phyloP scores from a whole-genome alignment of 1,140 invertebrate species.

The Oryctes rhinoceros region DNA sequence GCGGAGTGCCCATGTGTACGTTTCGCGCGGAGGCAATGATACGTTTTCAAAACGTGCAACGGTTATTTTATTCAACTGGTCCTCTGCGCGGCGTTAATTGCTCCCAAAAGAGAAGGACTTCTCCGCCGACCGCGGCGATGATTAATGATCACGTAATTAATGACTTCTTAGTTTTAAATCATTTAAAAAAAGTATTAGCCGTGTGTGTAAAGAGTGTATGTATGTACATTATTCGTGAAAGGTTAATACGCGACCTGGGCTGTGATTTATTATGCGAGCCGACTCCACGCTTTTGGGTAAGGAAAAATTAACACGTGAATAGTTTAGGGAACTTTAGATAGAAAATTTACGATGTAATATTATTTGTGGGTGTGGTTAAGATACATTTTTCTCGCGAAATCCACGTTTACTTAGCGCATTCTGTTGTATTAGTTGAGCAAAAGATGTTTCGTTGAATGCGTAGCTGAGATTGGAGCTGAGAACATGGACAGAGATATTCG shows the following conservation, averaged over 20 bases:
- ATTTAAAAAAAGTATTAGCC: conserved; percentile 7
- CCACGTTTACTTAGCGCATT: too few relatives aligned
- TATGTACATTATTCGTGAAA: neutral
- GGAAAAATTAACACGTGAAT: too few relatives aligned
- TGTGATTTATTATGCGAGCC: neutral
- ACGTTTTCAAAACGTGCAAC: neutral
- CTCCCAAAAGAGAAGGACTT: neutral
- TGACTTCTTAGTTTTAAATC: conserved; percentile 15
- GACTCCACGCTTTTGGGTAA: too few relatives aligned
- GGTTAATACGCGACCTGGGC: neutral
- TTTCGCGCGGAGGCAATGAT: neutral
- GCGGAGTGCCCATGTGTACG: neutral
- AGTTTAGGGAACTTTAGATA: too few relatives aligned
- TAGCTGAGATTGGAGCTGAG: too few relatives aligned
- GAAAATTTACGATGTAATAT: too few relatives aligned
- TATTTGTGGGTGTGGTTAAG: too few relatives aligned
- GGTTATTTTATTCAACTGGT: conserved; percentile 12
- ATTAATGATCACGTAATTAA: neutral
- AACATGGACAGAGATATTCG: too few relatives aligned
- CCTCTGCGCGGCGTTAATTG: neutral
- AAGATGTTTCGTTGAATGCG: too few relatives aligned
- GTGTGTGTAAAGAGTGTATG: too few relatives aligned
- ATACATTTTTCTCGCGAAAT: too few relatives aligned
- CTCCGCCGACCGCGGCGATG: neutral
- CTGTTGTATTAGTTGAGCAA: too few relatives aligned